Conservation (phyloP, 2,888 invertebrate genomes). For the Caenorhabditis virilis region DNA sequence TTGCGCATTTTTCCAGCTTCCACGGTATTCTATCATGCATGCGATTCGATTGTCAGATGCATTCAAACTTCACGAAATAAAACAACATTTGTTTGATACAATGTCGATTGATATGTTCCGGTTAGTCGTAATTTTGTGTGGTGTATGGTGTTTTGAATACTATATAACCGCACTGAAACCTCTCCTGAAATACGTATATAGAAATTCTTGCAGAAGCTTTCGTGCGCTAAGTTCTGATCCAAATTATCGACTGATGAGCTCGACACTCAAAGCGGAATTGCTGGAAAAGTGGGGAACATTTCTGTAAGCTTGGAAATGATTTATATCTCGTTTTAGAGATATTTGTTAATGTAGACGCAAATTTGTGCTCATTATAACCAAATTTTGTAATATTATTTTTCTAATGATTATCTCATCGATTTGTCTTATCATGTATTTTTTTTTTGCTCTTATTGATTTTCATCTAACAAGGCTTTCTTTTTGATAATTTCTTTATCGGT, state of each 20-base stretch:
- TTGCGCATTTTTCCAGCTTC: constrained; percentile 22
- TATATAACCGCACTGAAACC: too few relatives aligned
- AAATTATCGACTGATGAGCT: constrained; percentile 36
- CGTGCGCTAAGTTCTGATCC: constrained; percentile 32
- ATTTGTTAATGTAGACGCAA: too few relatives aligned
- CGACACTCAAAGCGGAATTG: constrained; percentile 46
- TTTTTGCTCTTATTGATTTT: neutral
- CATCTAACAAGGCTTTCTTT: neutral
- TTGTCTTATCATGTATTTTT: neutral
- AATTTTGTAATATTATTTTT: too few relatives aligned
- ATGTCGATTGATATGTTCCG: constrained; percentile 44
- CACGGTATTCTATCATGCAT: constrained; percentile 36
- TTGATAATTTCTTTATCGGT: neutral
- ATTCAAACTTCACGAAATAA: constrained; percentile 17
- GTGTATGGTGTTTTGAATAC: too few relatives aligned
- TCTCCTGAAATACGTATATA: too few relatives aligned
- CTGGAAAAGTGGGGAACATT: constrained; percentile 50
- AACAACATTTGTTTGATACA: constrained; percentile 33
- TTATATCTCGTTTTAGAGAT: too few relatives aligned
- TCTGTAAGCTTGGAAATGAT: constrained; percentile 21
- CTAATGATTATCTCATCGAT: constrained; percentile 4
- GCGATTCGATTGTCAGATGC: constrained; percentile 44
- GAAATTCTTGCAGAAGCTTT: constrained; percentile 30
- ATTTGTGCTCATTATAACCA: too few relatives aligned
- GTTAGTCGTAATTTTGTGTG: constrained; percentile 9